Conservation (phyloP, 1,140 invertebrate genomes). For the Agraylea sexmaculata region DNA sequence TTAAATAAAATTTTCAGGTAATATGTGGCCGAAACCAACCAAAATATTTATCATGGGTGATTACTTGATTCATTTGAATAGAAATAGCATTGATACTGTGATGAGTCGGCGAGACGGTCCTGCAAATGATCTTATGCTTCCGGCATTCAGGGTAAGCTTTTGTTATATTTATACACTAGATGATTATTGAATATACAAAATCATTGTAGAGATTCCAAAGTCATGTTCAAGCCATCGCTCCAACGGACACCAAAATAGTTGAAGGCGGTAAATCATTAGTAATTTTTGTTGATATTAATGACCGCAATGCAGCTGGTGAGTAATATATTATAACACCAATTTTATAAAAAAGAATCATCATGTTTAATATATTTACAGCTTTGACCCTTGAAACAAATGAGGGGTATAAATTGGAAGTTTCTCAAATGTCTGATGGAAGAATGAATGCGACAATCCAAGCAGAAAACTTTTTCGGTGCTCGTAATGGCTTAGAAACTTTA, state of each 20-base stretch:
- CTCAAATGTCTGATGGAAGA: constrained; percentile 31
- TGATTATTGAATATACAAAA: constrained; percentile 5
- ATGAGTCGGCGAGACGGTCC: constrained; percentile 28
- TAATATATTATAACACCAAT: not conserved
- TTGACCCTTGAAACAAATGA: constrained; percentile 51
- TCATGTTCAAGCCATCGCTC: constrained; percentile 12
- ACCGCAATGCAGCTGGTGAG: constrained; percentile 21
- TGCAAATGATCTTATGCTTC: constrained; percentile 32
- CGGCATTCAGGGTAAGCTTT: constrained; percentile 28
- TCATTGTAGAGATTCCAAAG: constrained; percentile 17
- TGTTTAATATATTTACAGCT: constrained; percentile 25
- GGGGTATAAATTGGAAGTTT: constrained; percentile 48
- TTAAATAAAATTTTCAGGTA: constrained; percentile 29
- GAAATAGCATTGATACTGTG: constrained; percentile 40
- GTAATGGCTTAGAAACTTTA: constrained; percentile 68
- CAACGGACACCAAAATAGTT: constrained; percentile 8
- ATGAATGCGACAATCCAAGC: constrained; percentile 50
- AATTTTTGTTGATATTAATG: constrained; percentile 25
- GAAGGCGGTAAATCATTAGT: constrained; percentile 26
- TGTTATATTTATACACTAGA: constrained; percentile 2
- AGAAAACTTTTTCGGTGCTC: constrained; percentile 56
- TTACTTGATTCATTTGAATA: constrained; percentile 46
- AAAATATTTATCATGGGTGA: constrained; percentile 47
- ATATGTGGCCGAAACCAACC: constrained; percentile 62
- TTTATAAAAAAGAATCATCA: constrained; percentile 5